Evolutionary conservation across 1,140 invertebrate genomes (phyloP).

Genomic region (Leucophenga varia): DNA sequence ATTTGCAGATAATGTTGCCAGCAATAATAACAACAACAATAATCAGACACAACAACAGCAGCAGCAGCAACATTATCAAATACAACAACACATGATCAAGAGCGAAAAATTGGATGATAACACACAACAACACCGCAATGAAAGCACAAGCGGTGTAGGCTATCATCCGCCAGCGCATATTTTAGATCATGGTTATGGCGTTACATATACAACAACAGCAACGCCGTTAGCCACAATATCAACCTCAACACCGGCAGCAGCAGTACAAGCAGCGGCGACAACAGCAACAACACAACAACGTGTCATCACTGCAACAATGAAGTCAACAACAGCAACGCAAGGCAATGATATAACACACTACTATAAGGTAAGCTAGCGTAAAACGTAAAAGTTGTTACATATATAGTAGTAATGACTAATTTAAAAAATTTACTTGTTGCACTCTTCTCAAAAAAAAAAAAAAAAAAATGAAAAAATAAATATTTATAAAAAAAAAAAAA

Average conservation of each 20-base stretch:
- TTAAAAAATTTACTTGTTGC: neutral
- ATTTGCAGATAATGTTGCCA: conserved; percentile 6
- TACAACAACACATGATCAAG: conserved; percentile 14
- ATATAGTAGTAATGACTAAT: too few relatives aligned
- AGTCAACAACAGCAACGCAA: conserved; percentile 19
- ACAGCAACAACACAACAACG: conserved; percentile 54
- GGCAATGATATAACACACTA: conserved; percentile 53
- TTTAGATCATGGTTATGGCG: conserved; percentile 81
- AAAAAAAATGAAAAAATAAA: neutral
- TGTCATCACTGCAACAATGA: conserved; percentile 31
- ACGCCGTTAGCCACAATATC: conserved; percentile 62
- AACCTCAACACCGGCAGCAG: conserved; percentile 60
- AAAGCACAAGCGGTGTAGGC: conserved; percentile 20
- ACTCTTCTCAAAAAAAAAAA: too few relatives aligned
- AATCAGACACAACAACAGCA: conserved; percentile 23
- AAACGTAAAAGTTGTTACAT: too few relatives aligned
- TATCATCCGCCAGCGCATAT: conserved; percentile 68
- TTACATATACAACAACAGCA: conserved; percentile 61
- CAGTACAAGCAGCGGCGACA: conserved; percentile 36
- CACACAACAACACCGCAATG: neutral
- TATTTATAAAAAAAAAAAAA: conserved; percentile 4
- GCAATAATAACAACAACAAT: conserved; percentile 31
- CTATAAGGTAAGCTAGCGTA: conserved; percentile 47
- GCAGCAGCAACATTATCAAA: conserved; percentile 4
- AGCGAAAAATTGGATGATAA: conserved; percentile 2